Base-by-base conservation (phyloP, 2,888 invertebrate species). In the Asteroscopus sphinx region DNA sequence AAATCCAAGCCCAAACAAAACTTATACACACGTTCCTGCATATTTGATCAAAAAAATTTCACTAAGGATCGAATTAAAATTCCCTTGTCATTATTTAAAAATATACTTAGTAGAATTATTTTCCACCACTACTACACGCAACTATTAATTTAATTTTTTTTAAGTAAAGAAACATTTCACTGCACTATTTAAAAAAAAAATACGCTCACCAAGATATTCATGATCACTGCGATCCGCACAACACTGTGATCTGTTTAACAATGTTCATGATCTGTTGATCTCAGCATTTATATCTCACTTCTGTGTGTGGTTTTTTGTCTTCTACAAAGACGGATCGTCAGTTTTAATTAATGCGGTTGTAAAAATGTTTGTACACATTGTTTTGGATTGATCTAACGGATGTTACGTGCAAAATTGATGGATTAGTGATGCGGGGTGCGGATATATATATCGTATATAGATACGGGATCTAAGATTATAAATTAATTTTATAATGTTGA, bases 181-280 rank as follows among this genome's bases (percentile, higher is more conserved):
- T 51, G 57, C 60, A 66, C 66, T 42, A 46, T 67, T 53, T 47
- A 37, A 48, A 52, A 36, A 54, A 54, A 58, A 11, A 45, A n/a
- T n/a, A 42, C 52, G 48, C 85, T 86, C 82, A 85, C 86, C 80
- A 83, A 78, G 67, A 64, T 77, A 79, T 78, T 77, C 86, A 86
- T 85, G 69, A 58, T 74, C 68, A 79, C 71, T 71, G 68, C 54
- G 74, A 61, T 71, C 76, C 76, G 53, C 69, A 77, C 76, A 46
- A 39, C 66, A 69, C 76, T 63, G 64, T 60, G 76, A 72, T 66
- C 52, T 72, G 53, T 60, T 36, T 57, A 62, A 70, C 71, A 84
- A 81, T 85, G 86, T 72, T 77, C 66, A 68, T 16, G 66, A 75
- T 75, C 75, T 55, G 41, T 40, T 66, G 66, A 73, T 73, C 79